phyloP scores from a whole-genome alignment of 2,888 invertebrate genomes.

The Drosophila prostipennis region DNA sequence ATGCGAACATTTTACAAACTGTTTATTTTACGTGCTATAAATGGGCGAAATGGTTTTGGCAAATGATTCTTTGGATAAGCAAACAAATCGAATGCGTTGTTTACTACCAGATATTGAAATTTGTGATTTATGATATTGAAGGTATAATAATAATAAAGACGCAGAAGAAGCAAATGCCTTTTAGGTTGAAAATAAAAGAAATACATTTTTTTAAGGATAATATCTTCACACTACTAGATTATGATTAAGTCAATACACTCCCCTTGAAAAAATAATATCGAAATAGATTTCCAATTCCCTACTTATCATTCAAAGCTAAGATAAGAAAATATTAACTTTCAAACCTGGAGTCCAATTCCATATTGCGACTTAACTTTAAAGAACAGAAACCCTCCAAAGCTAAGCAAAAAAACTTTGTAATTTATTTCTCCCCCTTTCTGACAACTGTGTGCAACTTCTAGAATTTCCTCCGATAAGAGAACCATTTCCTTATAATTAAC shows the following conservation, averaged over 20 bases:
- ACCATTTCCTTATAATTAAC: slow-evolving; percentile 24
- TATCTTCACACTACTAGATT: too few species aligned
- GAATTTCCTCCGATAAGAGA: slow-evolving; percentile 25
- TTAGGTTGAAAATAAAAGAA: background rate
- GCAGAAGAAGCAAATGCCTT: background rate
- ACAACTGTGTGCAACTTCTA: slow-evolving; percentile 14
- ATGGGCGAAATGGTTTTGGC: background rate
- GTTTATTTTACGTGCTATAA: slow-evolving; percentile 35
- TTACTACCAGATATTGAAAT: slow-evolving; percentile 23
- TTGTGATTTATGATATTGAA: slow-evolving; percentile 6
- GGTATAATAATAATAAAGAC: background rate
- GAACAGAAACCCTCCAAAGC: background rate
- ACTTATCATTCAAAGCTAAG: slow-evolving; percentile 6
- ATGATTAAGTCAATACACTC: too few species aligned
- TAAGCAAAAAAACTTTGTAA: slow-evolving; percentile 10
- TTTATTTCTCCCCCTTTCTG: slow-evolving; percentile 15
- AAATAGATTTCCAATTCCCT: background rate
- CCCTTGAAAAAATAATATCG: too few species aligned
- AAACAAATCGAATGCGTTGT: slow-evolving; percentile 14
- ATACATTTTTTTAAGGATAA: too few species aligned
- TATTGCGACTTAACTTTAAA: slow-evolving; percentile 21
- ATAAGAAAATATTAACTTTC: slow-evolving; percentile 7
- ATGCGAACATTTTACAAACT: slow-evolving; percentile 14
- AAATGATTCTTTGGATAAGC: slow-evolving; percentile 19
- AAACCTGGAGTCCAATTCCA: slow-evolving; percentile 4